These are phyloP conservation scores for Danionella cerebrum DNA, from an alignment of 2,113 vertebrate genomes.

Conservation along the genomic window DNA sequence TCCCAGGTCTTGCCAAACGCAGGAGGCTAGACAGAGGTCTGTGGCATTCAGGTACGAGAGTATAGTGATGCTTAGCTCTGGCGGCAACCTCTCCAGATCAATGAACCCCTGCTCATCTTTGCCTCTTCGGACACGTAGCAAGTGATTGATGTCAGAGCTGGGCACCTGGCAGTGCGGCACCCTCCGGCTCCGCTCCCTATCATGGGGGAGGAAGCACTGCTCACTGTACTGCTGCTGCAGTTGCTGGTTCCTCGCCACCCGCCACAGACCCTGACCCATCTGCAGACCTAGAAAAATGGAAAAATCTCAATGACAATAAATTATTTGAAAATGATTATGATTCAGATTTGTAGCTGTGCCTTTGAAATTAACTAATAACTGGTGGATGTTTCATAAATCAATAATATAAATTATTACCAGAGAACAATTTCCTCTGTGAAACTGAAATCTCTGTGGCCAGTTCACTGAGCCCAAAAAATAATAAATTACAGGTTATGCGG, in stretches of 20 bases:
- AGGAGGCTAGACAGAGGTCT: slow-evolving; percentile 93
- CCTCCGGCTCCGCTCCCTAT: slow-evolving; percentile 69
- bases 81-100: slow-evolving; percentile 94
- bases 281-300: slow-evolving; percentile 61
- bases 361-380: too few relatives aligned
- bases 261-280: slow-evolving; percentile 99
- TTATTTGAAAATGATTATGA: too few relatives aligned
- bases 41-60: slow-evolving; percentile 97
- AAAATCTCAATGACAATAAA: neutral
- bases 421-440: too few relatives aligned
- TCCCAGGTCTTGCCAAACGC: slow-evolving; percentile 94
- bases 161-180: slow-evolving; percentile 75
- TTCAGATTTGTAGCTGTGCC: too few relatives aligned
- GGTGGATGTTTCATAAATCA: too few relatives aligned
- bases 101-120: slow-evolving; percentile 87
- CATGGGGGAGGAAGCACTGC: slow-evolving; percentile 65
- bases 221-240: slow-evolving; percentile 81
- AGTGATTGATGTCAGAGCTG: slow-evolving; percentile 85
- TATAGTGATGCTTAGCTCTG: slow-evolving; percentile 94
- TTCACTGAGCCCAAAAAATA: too few relatives aligned
- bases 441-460: too few relatives aligned
- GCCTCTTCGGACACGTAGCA: slow-evolving; percentile 78
- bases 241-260: slow-evolving; percentile 91
- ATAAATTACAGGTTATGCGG: too few relatives aligned
- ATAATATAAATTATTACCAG: too few relatives aligned